Base-by-base conservation (phyloP, 2,797 vertebrate species). In the Stomatorhinus walkeri region DNA sequence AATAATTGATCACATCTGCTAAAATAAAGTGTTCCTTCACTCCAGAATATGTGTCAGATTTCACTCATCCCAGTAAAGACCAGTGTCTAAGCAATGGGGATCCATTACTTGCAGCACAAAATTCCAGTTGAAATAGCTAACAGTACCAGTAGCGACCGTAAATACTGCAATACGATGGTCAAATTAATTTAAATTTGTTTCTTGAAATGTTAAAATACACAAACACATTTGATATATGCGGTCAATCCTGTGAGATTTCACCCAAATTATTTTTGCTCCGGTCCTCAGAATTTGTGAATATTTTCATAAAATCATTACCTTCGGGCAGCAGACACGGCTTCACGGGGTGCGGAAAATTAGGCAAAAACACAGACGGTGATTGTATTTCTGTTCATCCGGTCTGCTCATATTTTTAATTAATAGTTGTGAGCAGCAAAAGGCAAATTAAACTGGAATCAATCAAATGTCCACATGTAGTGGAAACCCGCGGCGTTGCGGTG, bases 231-330 rank as follows among this genome's bases (percentile, higher is more conserved):
- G 16, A 43, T 19, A 79, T 43, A 40, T 46, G 72, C 2, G 5
- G 6, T 40, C 40, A 79, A n/a, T 79, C 72, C 1, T 40, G 36
- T 79, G 28, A 40, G 32, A 79, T 79, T 46, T 79, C 72, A 79
- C 72, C 36, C 36, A 79, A 79, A 43, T 46, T 79, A n/a, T 40
- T 79, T 79, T 79, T 79, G 72, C 72, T 79, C 72, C 2, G 36
- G 72, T 46, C 16, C 32, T 87, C 51, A 16, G 7, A n/a, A 32
- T 32, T 36, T 14, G 10, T 19, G 52, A 59, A 87, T 87, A 43
- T n/a, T 61, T 87, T 87, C 52, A 54, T 36, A 22, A 52, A 87
- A 19, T 87, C 85, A 87, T 87, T 87, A 52, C 28, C 49, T 36
- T 61, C 28, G 19, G 85, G 85, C 85, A 40, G 14, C 85, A 87